A percentile compares a stretch with the other conserved stretches of the same genome.
Evolutionary conservation across 1,140 invertebrate species (phyloP).

Genomic region (Thaumetopoea pityocampa): DNA sequence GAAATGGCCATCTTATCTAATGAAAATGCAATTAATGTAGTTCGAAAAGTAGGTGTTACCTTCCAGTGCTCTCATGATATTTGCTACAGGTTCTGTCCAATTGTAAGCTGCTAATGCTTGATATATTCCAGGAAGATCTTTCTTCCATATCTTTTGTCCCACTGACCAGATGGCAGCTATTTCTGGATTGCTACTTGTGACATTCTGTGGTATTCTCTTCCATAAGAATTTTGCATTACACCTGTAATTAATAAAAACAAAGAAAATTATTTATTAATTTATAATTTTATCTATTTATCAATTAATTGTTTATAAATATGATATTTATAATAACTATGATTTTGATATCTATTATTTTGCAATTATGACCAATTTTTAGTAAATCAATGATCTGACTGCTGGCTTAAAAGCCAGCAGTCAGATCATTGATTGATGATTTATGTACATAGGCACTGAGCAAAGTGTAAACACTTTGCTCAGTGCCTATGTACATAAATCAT

Average conservation of each 20-base stretch:
- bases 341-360: background rate
- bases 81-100: slow-evolving; percentile 86
- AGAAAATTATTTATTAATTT: too few relatives aligned
- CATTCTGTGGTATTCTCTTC: slow-evolving; percentile 88
- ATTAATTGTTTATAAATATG: too few relatives aligned
- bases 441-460: too few relatives aligned
- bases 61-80: slow-evolving; percentile 86
- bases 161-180: slow-evolving; percentile 87
- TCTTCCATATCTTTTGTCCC: slow-evolving; percentile 89
- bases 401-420: too few relatives aligned
- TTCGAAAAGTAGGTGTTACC: slow-evolving; percentile 70
- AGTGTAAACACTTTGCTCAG: too few relatives aligned
- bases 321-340: too few relatives aligned
- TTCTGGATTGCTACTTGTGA: slow-evolving; percentile 84
- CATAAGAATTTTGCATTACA: slow-evolving; percentile 94
- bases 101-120: slow-evolving; percentile 78
- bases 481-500: too few relatives aligned
- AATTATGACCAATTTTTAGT: background rate
- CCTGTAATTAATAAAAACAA: slow-evolving; percentile 69
- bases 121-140: slow-evolving; percentile 88
- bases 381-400: too few relatives aligned
- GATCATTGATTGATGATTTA: too few relatives aligned
- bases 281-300: too few relatives aligned
- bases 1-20: too few relatives aligned
- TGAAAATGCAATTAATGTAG: too few relatives aligned